Conservation (phyloP, 2,113 vertebrate species). For the Mellivora capensis region DNA sequence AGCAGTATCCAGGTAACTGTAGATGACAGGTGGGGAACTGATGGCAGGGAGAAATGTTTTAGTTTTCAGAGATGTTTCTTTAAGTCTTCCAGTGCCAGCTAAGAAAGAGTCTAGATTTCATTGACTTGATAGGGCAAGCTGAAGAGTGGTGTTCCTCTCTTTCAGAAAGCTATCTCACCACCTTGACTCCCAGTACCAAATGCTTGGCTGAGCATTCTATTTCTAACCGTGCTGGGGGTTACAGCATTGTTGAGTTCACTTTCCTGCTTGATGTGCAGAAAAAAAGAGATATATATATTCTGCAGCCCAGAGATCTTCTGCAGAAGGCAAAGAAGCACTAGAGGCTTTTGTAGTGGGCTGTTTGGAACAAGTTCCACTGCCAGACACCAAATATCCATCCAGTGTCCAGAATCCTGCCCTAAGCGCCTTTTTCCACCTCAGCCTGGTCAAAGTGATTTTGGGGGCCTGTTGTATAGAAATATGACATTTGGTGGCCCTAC, state of each 20-base stretch:
- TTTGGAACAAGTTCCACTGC: not conserved
- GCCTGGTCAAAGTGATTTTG: not conserved
- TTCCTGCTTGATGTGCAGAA: not conserved
- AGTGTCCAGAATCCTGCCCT: not conserved
- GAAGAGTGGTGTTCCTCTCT: not conserved
- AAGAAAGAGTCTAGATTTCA: not conserved
- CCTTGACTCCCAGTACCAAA: not conserved
- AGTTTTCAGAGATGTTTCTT: not conserved
- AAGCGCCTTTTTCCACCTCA: not conserved
- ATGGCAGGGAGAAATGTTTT: not conserved
- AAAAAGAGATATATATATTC: not conserved
- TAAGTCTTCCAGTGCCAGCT: not conserved
- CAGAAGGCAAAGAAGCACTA: not conserved
- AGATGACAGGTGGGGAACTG: not conserved
- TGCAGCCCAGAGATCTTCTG: not conserved
- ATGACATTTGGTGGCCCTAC: not conserved
- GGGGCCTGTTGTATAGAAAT: slow-evolving; percentile 18
- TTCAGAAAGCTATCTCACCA: not conserved
- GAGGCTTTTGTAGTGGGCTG: not conserved
- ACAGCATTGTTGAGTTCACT: not conserved
- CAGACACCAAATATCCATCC: not conserved
- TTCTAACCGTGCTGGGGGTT: not conserved
- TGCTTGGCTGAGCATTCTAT: not conserved
- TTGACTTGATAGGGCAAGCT: not conserved
- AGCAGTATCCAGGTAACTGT: not conserved